Conservation (phyloP, 23 tunicate species). For the Clavelina lepadiformis region DNA sequence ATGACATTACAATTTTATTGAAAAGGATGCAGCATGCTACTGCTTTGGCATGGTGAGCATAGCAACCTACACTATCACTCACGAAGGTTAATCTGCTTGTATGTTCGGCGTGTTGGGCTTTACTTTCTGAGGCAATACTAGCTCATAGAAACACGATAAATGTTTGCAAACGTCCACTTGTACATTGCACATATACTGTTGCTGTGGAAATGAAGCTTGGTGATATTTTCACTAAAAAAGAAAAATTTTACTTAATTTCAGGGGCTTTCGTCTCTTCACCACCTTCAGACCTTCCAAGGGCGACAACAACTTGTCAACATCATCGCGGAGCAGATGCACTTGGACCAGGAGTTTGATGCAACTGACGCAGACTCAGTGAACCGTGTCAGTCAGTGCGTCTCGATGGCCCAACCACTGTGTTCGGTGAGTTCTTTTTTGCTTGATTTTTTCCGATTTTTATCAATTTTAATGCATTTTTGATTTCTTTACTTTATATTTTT, state of each 20-base stretch:
- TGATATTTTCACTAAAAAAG: no score
- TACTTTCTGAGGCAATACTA: no score
- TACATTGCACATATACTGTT: no score
- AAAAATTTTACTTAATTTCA: neutral
- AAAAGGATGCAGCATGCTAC: no score
- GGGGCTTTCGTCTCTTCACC: slow-evolving; percentile 69
- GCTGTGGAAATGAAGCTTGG: no score
- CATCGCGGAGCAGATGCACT: slow-evolving; percentile 62
- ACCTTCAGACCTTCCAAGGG: slow-evolving; percentile 88
- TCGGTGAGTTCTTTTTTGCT: slow-evolving; percentile 32
- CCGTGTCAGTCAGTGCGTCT: slow-evolving; percentile 60
- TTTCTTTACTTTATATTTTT: slow-evolving; percentile 7
- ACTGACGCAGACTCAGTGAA: slow-evolving; percentile 51
- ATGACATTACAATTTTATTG: no score
- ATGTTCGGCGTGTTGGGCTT: no score
- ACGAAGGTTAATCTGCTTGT: no score
- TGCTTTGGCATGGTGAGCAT: no score
- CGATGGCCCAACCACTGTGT: slow-evolving; percentile 75
- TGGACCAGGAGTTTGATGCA: slow-evolving; percentile 53
- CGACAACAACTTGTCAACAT: slow-evolving; percentile 75
- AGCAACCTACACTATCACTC: no score
- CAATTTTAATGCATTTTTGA: neutral
- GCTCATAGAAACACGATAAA: no score
- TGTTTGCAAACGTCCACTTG: no score
- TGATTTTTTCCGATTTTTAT: neutral